Evolutionary conservation across 2,797 vertebrate species (phyloP).

Genomic region (Etheostoma perlongum): DNA sequence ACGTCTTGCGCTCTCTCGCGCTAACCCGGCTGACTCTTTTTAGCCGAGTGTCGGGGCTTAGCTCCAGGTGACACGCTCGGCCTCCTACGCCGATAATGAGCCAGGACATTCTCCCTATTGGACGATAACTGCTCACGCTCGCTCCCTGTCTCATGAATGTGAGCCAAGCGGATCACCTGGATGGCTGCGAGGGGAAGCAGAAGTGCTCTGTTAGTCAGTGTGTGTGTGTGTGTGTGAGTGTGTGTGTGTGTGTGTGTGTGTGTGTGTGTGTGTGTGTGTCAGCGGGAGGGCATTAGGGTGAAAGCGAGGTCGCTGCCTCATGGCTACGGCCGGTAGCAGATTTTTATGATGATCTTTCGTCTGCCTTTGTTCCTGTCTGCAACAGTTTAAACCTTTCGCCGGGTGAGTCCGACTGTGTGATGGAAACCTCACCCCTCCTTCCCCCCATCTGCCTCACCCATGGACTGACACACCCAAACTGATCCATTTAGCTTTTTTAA

Average conservation of each 20-base stretch:
- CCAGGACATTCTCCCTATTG: conserved; percentile 84
- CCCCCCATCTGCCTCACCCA: conserved; percentile 1
- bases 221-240: conserved; percentile 35
- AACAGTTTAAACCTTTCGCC: conserved; percentile 70
- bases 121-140: conserved; percentile 79
- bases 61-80: conserved; percentile 81
- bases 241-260: conserved; percentile 54
- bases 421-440: conserved; percentile 54
- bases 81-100: conserved; percentile 87
- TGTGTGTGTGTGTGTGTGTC: conserved; percentile 63
- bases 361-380: conserved; percentile 81
- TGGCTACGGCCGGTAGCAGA: conserved; percentile 77
- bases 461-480: background rate
- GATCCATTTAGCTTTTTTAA: background rate
- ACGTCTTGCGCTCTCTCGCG: conserved; percentile 66
- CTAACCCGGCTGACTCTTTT: conserved; percentile 84
- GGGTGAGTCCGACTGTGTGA: conserved; percentile 61
- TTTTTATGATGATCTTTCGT: conserved; percentile 82
- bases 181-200: conserved; percentile 79
- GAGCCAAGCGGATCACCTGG: conserved; percentile 88
- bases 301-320: conserved; percentile 87
- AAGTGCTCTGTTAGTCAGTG: conserved; percentile 27
- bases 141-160: conserved; percentile 82
- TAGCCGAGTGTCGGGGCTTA: conserved; percentile 74
- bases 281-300: conserved; percentile 83